These are phyloP conservation scores for Zaprionus ornatus DNA, from an alignment of 1,140 invertebrate species.

Conservation along the genomic window DNA sequence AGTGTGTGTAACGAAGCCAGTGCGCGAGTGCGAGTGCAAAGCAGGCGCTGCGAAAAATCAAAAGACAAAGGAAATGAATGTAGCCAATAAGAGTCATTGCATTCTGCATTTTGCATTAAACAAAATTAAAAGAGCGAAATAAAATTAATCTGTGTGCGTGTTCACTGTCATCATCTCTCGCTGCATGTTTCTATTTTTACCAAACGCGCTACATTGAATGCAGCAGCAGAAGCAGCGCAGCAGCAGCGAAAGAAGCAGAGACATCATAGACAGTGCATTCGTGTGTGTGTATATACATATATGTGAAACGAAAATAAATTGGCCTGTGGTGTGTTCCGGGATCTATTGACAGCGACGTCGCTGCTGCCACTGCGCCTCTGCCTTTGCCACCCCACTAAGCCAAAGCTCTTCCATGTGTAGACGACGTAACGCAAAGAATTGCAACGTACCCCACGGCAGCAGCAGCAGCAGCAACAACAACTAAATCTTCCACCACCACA, in stretches of 20 bases:
- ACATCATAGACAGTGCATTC: not conserved
- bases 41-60: slow-evolving; percentile 38
- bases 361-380: not conserved
- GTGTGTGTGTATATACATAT: slow-evolving; percentile 18
- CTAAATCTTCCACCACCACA: slow-evolving; percentile 48
- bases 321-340: slow-evolving; percentile 35
- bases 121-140: slow-evolving; percentile 9
- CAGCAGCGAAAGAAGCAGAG: slow-evolving; percentile 14
- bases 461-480: slow-evolving; percentile 34
- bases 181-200: slow-evolving; percentile 30
- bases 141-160: slow-evolving; percentile 19
- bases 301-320: slow-evolving; percentile 49
- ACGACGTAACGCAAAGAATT: slow-evolving; percentile 31
- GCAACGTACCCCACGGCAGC: slow-evolving; percentile 39
- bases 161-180: slow-evolving; percentile 11
- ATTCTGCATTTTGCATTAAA: slow-evolving; percentile 24
- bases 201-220: slow-evolving; percentile 13
- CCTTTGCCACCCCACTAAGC: slow-evolving; percentile 41
- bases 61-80: slow-evolving; percentile 50
- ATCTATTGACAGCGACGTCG: slow-evolving; percentile 24
- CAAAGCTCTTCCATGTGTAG: slow-evolving; percentile 38
- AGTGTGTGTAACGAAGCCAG: slow-evolving; percentile 36
- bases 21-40: slow-evolving; percentile 41
- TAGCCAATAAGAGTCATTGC: slow-evolving; percentile 15
- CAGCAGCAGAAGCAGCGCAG: slow-evolving; percentile 16